phyloP scores from a whole-genome alignment of 2,888 invertebrate genomes.

The Eulithis prunata region DNA sequence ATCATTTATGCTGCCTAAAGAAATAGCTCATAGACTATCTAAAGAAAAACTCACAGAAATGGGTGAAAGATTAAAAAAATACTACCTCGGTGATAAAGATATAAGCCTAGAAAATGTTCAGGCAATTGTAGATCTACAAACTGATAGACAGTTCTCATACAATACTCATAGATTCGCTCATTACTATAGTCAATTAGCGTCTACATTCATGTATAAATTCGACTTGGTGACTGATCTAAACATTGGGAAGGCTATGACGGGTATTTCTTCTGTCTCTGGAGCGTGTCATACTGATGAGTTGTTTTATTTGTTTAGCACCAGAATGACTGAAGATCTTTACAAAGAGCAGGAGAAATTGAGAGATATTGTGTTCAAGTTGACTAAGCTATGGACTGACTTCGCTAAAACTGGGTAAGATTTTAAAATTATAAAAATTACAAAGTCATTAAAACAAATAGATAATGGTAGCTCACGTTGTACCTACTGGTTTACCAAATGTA shows the following conservation, averaged over 20 bases:
- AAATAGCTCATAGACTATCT: slow-evolving; percentile 50
- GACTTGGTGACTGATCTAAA: slow-evolving; percentile 60
- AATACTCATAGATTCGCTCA: slow-evolving; percentile 55
- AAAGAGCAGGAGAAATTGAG: slow-evolving; percentile 53
- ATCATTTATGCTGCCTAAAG: slow-evolving; percentile 54
- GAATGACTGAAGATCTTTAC: slow-evolving; percentile 59
- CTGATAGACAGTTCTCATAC: slow-evolving; percentile 56
- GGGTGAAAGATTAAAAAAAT: slow-evolving; percentile 54
- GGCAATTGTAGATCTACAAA: slow-evolving; percentile 48
- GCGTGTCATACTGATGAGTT: slow-evolving; percentile 76
- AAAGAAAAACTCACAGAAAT: slow-evolving; percentile 49
- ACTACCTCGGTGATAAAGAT: slow-evolving; percentile 53
- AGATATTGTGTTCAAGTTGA: slow-evolving; percentile 60
- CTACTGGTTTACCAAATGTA: too few species aligned
- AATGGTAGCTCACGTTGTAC: too few species aligned
- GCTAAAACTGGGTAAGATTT: slow-evolving; percentile 27
- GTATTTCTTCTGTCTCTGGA: slow-evolving; percentile 48
- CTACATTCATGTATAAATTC: slow-evolving; percentile 59
- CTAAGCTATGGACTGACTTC: slow-evolving; percentile 61
- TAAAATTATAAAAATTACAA: not conserved
- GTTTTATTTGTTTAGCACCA: slow-evolving; percentile 69
- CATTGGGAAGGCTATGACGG: slow-evolving; percentile 49
- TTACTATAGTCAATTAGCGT: slow-evolving; percentile 48
- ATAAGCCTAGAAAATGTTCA: slow-evolving; percentile 45
- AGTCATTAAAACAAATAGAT: too few species aligned